Percentiles rank a stretch among this genome's conserved stretches.
phyloP scores from a whole-genome alignment of 2,113 vertebrate genomes.

The Rhinopithecus roxellana region DNA sequence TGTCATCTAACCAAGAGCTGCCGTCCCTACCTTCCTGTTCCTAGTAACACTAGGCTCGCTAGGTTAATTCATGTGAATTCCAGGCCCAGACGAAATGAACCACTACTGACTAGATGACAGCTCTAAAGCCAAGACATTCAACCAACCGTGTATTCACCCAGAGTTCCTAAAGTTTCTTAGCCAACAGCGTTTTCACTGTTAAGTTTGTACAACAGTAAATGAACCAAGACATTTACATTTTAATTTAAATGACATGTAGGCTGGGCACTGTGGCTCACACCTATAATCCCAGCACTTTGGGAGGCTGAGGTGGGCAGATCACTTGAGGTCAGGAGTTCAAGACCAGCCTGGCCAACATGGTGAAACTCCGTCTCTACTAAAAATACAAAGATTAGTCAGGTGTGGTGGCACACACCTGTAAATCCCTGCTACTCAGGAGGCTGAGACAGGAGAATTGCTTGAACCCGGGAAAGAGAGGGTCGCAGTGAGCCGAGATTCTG shows the following conservation, averaged over 20 bases:
- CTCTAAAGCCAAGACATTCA: neutral
- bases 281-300: too few species aligned
- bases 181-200: neutral
- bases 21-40: neutral
- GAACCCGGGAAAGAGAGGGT: too few species aligned
- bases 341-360: too few species aligned
- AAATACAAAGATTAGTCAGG: too few species aligned
- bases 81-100: slow-evolving; percentile 1
- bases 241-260: slow-evolving; percentile 1
- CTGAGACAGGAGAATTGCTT: too few species aligned
- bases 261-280: fast-evolving
- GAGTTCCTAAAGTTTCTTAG: neutral
- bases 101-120: neutral
- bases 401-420: too few species aligned
- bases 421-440: too few species aligned
- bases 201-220: neutral
- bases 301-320: too few species aligned
- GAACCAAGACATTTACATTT: neutral
- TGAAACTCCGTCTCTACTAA: too few species aligned
- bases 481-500: neutral
- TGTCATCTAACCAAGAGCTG: neutral
- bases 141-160: neutral
- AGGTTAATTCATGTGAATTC: neutral
- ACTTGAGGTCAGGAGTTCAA: too few species aligned
- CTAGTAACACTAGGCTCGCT: neutral